Percentiles rank a stretch among this genome's conserved stretches.
phyloP scores from a whole-genome alignment of 1,140 invertebrate genomes.

The Trichomalopsis sarcophagae region DNA sequence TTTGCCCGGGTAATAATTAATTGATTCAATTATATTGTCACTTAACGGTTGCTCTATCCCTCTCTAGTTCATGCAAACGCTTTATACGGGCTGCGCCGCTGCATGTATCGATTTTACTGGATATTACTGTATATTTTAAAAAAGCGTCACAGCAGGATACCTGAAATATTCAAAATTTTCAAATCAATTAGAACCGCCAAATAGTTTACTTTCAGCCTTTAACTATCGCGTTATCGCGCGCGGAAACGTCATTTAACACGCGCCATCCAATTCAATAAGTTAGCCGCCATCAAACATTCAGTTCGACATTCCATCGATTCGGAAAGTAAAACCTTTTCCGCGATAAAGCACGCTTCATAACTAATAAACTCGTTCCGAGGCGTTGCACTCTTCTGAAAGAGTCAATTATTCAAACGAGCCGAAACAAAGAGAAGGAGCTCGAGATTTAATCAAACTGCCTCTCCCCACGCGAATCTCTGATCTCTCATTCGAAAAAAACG shows the following conservation, averaged over 20 bases:
- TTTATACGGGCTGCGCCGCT: too few relatives aligned
- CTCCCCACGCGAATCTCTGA: constrained; percentile 8
- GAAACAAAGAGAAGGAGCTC: background rate
- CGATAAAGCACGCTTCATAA: background rate
- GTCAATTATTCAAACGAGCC: constrained; percentile 32
- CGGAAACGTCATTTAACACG: too few relatives aligned
- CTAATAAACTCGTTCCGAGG: background rate
- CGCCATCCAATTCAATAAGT: too few relatives aligned
- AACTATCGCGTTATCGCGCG: too few relatives aligned
- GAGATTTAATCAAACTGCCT: constrained; percentile 23
- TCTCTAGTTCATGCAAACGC: too few relatives aligned
- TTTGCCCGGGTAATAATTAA: background rate
- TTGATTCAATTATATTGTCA: constrained; percentile 11
- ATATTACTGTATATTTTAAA: too few relatives aligned
- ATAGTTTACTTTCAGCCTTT: background rate
- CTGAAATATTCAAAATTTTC: too few relatives aligned
- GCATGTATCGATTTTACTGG: too few relatives aligned
- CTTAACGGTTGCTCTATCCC: too few relatives aligned
- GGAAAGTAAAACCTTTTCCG: background rate
- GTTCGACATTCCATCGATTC: background rate
- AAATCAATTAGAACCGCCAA: background rate
- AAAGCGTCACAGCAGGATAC: too few relatives aligned
- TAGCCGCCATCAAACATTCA: too few relatives aligned
- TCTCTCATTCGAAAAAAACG: constrained; percentile 29
- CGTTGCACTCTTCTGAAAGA: background rate